Evolutionary conservation across 2,888 invertebrate species (phyloP), one percentile per base, ranked within the genome.

Genomic region (Heliconius sara): DNA sequence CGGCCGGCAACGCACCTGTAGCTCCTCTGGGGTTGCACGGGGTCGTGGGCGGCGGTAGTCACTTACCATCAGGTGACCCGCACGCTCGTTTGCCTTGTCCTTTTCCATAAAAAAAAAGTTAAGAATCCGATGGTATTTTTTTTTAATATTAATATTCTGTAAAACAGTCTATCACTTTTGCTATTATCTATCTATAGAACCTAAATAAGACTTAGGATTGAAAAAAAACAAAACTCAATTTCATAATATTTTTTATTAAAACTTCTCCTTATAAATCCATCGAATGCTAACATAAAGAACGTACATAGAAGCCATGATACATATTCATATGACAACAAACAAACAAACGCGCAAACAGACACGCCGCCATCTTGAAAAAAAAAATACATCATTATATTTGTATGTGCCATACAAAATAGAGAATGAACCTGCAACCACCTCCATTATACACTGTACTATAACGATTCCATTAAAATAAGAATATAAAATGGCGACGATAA

Each of bases 181-280:
- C 39, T 39, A 39, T 39, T 39, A 39, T 39, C 1, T 39, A 39
- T 1, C 39, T 9, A 39, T 7, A 39, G 34, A 34, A 0, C 34
- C 19, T 57, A 57, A 57, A 57, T n/a, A 2, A n/a, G 9, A 9
- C 22, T 6, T 1, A 71, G 27, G 25, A 52, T 19, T 12, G 10
- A 30, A 71, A 27, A 7, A 88, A 89, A 88, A 87, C 86, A 88
- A 86, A 84, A 83, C 82, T 84, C 87, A 91, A 91, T 93, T 94
- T 93, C 89, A 90, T 92, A 91, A 89, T 91, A 90, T 93, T 93
- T 94, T 94, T 94, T 92, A 93, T 94, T 93, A 93, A 94, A 95
- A 92, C 92, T 94, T 94, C 92, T 94, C 91, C 94, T 93, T 94
- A 94, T 91, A 94, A 95, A 94, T 94, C 93, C 94, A 94, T 94